These are phyloP conservation scores for Lepilemur ruficaudatus DNA, from an alignment of 2,797 vertebrate genomes.

Conservation along the genomic window DNA sequence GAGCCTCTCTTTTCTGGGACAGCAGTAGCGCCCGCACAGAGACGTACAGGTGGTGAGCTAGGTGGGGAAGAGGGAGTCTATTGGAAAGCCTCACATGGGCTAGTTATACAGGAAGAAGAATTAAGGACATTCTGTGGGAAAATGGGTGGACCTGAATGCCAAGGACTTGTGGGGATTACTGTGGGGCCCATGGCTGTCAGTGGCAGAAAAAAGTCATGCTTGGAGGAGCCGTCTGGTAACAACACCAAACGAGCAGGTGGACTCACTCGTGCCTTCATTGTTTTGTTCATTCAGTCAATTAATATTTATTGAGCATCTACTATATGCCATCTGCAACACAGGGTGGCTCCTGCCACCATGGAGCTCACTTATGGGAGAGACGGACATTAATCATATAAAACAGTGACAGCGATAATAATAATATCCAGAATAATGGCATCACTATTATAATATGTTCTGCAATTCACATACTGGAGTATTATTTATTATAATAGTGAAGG, in stretches of 20 bases:
- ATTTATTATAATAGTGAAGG: not conserved
- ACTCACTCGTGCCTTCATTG: not conserved
- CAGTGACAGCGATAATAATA: not conserved
- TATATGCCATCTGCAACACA: not conserved
- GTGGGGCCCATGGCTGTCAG: fast-evolving
- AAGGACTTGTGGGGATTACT: not conserved
- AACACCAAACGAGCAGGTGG: not conserved
- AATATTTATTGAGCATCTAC: not conserved
- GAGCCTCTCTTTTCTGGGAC: fast-evolving
- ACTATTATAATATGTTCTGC: not conserved
- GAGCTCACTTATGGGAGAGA: not conserved
- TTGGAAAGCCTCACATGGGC: fast-evolving
- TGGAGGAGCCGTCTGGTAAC: not conserved
- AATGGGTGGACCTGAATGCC: fast-evolving
- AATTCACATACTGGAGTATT: not conserved
- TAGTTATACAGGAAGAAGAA: not conserved
- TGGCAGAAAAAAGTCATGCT: not conserved
- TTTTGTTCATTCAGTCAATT: not conserved
- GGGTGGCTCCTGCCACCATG: not conserved
- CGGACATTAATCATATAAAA: not conserved
- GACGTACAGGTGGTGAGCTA: fast-evolving
- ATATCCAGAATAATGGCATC: not conserved
- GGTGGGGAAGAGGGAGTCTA: fast-evolving
- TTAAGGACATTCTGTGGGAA: too few relatives aligned
- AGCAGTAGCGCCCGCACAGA: not conserved